Percentiles rank a stretch among this genome's conserved stretches.
These are phyloP conservation scores for Sturnira hondurensis DNA, from an alignment of 2,113 vertebrate species.

Conservation along the genomic window DNA sequence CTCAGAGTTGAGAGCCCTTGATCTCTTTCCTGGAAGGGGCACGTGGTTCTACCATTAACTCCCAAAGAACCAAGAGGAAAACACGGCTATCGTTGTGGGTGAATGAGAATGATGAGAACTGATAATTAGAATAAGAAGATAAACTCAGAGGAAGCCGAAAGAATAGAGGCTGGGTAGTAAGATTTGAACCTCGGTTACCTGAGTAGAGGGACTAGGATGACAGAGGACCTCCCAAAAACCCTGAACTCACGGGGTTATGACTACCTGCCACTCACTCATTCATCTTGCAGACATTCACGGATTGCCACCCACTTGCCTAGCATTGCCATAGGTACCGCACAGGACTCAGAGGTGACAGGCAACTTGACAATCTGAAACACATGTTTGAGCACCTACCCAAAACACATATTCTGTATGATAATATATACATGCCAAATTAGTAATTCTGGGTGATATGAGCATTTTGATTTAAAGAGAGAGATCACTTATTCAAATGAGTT, in stretches of 20 bases:
- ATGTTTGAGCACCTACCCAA: background rate
- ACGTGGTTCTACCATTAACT: background rate
- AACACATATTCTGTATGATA: background rate
- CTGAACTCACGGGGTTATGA: background rate
- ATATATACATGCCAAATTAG: background rate
- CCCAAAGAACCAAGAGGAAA: background rate
- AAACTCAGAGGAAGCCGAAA: background rate
- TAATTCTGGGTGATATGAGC: background rate
- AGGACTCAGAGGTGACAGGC: background rate
- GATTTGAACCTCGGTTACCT: background rate
- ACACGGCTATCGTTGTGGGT: no score
- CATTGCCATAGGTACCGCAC: background rate
- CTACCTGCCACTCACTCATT: background rate
- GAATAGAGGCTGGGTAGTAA: background rate
- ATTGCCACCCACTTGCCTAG: background rate
- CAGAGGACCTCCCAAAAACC: background rate
- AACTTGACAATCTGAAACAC: background rate
- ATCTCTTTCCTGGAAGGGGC: background rate
- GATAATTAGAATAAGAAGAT: background rate
- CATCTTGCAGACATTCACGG: background rate
- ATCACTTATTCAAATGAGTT: background rate
- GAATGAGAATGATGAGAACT: background rate
- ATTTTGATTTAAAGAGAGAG: background rate
- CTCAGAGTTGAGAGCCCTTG: background rate
- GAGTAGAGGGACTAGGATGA: background rate